A percentile compares a stretch with the other conserved stretches of the same genome.
Evolutionary conservation across 1,140 invertebrate genomes (phyloP).

Genomic region (Listronotus oregonensis): DNA sequence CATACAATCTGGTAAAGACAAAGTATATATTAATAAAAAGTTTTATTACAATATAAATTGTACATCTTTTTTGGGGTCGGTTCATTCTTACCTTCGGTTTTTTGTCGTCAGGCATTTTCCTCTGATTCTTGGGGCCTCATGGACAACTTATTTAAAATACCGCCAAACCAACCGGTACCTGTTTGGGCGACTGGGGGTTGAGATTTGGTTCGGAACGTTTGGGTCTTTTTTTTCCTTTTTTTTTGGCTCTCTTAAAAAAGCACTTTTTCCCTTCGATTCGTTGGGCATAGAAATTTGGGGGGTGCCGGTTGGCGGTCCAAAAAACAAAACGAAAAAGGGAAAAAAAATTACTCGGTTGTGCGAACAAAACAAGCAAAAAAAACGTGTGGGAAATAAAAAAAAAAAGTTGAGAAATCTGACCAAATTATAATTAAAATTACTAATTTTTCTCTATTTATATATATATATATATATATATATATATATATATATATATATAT

Average conservation of each 20-base stretch:
- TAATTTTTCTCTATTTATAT: too few species aligned
- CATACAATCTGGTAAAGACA: conserved; percentile 78
- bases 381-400: conserved; percentile 5
- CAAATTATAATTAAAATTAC: too few species aligned
- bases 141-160: conserved; percentile 81
- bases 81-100: conserved; percentile 72
- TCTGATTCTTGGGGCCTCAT: conserved; percentile 87
- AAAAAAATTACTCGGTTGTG: conserved; percentile 35
- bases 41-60: too few species aligned
- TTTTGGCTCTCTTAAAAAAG: conserved; percentile 37
- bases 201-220: conserved; percentile 39
- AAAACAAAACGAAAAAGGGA: conserved; percentile 31
- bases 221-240: conserved; percentile 46
- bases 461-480: too few species aligned
- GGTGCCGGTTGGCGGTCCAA: conserved; percentile 40
- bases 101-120: conserved; percentile 92
- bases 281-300: conserved; percentile 54
- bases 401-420: neutral
- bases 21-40: too few species aligned
- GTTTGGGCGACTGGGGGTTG: conserved; percentile 52
- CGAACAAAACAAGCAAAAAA: conserved; percentile 26
- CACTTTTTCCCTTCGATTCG: conserved; percentile 37
- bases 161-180: conserved; percentile 76
- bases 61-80: too few species aligned
- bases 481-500: too few species aligned